A percentile compares a stretch with the other conserved stretches of the same genome.
Evolutionary conservation across 92 coral and sea anemone species (phyloP).

Genomic region (Siderastrea siderea): DNA sequence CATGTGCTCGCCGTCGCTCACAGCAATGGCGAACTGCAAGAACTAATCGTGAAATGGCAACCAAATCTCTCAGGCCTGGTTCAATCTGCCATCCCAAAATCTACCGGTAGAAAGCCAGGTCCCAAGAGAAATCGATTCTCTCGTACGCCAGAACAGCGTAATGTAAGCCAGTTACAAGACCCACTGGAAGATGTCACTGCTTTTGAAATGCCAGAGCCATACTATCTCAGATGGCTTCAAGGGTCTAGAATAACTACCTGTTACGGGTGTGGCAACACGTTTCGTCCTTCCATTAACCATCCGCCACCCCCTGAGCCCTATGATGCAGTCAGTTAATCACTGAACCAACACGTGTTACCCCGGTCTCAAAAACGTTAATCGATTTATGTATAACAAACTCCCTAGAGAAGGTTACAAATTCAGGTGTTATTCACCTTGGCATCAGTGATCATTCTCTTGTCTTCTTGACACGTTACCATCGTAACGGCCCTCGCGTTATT

Average conservation of each 20-base stretch:
- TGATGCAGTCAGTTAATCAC: too few relatives aligned
- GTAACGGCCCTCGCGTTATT: too few relatives aligned
- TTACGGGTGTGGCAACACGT: constrained; percentile 42
- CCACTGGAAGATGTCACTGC: neutral
- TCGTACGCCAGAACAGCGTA: constrained; percentile 31
- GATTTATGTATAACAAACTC: too few relatives aligned
- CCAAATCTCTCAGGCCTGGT: constrained; percentile 35
- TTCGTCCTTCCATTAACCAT: constrained; percentile 3
- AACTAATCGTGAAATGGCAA: neutral
- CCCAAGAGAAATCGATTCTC: constrained; percentile 27
- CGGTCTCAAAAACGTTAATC: too few relatives aligned
- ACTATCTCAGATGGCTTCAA: constrained; percentile 40
- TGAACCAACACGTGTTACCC: too few relatives aligned
- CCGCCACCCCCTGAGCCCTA: constrained; percentile 51
- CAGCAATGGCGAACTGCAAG: neutral
- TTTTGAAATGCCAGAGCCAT: constrained; percentile 21
- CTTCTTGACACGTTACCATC: too few relatives aligned
- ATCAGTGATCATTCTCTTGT: too few relatives aligned
- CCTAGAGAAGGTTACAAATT: too few relatives aligned
- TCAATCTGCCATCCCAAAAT: constrained; percentile 27
- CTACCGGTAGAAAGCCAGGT: constrained; percentile 16
- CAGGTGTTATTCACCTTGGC: too few relatives aligned
- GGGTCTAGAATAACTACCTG: constrained; percentile 54
- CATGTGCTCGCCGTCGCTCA: constrained; percentile 34
- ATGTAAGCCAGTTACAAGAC: constrained; percentile 6